A percentile compares a stretch with the other conserved stretches of the same genome.
phyloP scores from a whole-genome alignment of 2,113 vertebrate species.

The Ctenodactylus gundi region DNA sequence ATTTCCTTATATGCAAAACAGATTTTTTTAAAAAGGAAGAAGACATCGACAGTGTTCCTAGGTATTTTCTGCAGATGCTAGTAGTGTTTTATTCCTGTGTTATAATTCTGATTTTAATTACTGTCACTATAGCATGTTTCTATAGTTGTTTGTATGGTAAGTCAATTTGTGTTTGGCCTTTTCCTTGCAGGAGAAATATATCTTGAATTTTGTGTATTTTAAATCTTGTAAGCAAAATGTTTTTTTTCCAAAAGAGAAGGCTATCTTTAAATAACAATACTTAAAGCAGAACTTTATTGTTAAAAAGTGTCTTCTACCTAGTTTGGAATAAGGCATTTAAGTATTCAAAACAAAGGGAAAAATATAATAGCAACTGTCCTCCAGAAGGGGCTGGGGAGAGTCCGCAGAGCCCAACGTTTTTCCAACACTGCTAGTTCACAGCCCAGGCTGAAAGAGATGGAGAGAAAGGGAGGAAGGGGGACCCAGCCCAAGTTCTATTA shows the following conservation, averaged over 20 bases:
- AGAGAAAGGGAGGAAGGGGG: not conserved
- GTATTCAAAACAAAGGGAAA: no score
- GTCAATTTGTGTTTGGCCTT: conserved; percentile 72
- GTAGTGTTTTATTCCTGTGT: conserved; percentile 62
- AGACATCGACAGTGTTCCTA: conserved; percentile 50
- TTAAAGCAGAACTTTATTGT: not conserved
- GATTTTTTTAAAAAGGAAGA: conserved; percentile 60
- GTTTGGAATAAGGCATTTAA: no score
- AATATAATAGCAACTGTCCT: not conserved
- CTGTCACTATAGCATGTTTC: conserved; percentile 80
- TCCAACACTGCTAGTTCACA: no score
- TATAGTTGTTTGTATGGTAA: conserved; percentile 71
- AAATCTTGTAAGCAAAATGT: conserved; percentile 72
- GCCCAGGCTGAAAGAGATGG: not conserved
- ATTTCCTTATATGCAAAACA: conserved; percentile 76
- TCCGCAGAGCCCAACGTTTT: no score
- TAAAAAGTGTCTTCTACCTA: not conserved
- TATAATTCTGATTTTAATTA: conserved; percentile 68
- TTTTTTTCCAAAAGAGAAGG: conserved; percentile 75
- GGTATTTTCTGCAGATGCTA: conserved; percentile 65
- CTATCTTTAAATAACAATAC: conserved; percentile 36
- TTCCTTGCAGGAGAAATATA: conserved; percentile 77
- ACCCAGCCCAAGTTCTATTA: not conserved
- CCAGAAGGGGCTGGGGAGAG: not conserved
- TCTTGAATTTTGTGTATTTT: conserved; percentile 77